phyloP scores from a whole-genome alignment of 2,797 vertebrate species.

The Girardinus metallicus region DNA sequence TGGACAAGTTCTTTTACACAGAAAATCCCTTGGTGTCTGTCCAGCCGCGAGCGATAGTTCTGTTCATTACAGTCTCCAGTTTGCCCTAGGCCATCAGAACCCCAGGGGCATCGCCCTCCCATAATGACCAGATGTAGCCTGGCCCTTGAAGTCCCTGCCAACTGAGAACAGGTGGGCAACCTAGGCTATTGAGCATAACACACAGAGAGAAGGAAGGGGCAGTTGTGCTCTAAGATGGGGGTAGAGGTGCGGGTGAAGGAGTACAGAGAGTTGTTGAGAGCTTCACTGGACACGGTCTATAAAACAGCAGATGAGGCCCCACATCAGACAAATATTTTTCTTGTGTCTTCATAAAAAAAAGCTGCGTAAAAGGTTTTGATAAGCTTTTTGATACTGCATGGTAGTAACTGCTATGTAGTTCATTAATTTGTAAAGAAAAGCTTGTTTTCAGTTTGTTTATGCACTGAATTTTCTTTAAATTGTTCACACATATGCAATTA shows the following conservation, averaged over 20 bases:
- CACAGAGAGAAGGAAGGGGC: conserved; percentile 37
- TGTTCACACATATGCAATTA: not conserved
- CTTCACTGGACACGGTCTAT: conserved; percentile 28
- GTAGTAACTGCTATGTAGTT: conserved; percentile 13
- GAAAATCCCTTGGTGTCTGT: conserved; percentile 57
- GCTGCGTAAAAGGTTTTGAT: conserved; percentile 17
- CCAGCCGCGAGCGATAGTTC: conserved; percentile 53
- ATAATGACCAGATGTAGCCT: conserved; percentile 79
- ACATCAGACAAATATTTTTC: conserved; percentile 21
- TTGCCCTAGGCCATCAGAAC: conserved; percentile 64
- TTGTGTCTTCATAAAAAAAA: conserved; percentile 10
- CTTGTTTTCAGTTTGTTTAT: not conserved
- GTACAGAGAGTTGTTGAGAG: conserved; percentile 14
- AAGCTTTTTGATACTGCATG: conserved; percentile 6
- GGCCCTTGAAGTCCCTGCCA: conserved; percentile 79
- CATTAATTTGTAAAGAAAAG: conserved; percentile 19
- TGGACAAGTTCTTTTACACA: conserved; percentile 58
- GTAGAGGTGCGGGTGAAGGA: not conserved
- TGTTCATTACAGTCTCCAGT: conserved; percentile 75
- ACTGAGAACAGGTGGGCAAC: conserved; percentile 77
- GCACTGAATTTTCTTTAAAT: not conserved
- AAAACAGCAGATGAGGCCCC: conserved; percentile 30
- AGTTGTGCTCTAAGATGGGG: not conserved
- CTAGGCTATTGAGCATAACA: conserved; percentile 58
- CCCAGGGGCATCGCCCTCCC: conserved; percentile 60